Evolutionary conservation across 2,113 vertebrate species (phyloP).

Genomic region (Boulengerochromis microlepis): DNA sequence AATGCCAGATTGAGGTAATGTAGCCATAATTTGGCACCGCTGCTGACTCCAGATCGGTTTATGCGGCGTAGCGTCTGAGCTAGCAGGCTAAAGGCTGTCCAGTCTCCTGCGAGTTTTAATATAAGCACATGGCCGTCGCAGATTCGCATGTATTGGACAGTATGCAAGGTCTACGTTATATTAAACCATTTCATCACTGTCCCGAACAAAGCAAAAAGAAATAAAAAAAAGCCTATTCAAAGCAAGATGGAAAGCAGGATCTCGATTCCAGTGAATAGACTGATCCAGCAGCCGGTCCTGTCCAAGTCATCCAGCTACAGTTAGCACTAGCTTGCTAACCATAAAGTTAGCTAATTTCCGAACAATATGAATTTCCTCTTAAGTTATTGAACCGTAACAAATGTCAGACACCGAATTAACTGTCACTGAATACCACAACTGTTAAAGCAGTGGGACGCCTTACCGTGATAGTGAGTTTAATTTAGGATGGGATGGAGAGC

Average conservation of each 20-base stretch:
- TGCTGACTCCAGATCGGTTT: slow-evolving; percentile 11
- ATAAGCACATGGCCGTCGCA: background rate
- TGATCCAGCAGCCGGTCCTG: slow-evolving; percentile 1
- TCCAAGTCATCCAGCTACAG: slow-evolving; percentile 19
- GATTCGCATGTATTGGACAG: accelerated
- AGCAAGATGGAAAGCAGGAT: background rate
- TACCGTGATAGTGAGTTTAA: slow-evolving; percentile 27
- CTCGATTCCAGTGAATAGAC: slow-evolving; percentile 32
- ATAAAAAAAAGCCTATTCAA: background rate
- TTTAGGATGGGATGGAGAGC: background rate
- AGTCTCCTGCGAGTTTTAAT: background rate
- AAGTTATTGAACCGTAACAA: background rate
- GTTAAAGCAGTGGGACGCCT: background rate
- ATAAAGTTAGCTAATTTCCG: slow-evolving; percentile 12
- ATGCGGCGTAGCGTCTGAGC: background rate
- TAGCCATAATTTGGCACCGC: background rate
- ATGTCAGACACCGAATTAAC: background rate
- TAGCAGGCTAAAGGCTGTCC: background rate
- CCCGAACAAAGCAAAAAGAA: background rate
- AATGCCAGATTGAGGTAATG: background rate
- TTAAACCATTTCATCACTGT: background rate
- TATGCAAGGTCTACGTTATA: background rate
- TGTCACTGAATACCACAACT: background rate
- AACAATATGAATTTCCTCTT: background rate
- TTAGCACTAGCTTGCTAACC: slow-evolving; percentile 49